Evolutionary conservation across 1,140 invertebrate species (phyloP).

Genomic region (Drosophila gunungcola): DNA sequence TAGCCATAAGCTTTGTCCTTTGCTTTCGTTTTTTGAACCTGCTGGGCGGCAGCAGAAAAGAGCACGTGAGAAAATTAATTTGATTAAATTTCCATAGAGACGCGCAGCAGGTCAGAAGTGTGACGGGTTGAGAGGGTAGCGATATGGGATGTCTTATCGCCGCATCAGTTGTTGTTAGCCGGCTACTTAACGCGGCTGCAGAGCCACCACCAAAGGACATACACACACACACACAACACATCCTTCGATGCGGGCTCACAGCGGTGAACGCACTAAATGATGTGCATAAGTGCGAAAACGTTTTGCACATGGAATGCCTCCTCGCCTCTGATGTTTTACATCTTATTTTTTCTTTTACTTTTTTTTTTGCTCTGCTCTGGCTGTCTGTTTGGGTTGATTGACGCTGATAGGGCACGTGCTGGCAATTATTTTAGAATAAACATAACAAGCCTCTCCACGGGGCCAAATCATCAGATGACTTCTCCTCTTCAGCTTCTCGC

Average conservation of each 20-base stretch:
- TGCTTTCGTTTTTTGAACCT: slow-evolving; percentile 12
- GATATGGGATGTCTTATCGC: slow-evolving; percentile 56
- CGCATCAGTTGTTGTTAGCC: slow-evolving; percentile 43
- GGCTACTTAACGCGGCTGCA: slow-evolving; percentile 57
- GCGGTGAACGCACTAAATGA: slow-evolving; percentile 69
- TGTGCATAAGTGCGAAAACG: slow-evolving; percentile 77
- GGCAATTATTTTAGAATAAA: slow-evolving; percentile 81
- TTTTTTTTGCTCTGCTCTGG: not conserved
- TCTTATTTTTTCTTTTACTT: not conserved
- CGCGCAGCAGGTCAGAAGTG: slow-evolving; percentile 55
- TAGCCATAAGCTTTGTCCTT: slow-evolving; percentile 20
- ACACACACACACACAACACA: not conserved
- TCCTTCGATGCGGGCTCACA: slow-evolving; percentile 56
- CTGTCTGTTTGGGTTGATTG: slow-evolving; percentile 70
- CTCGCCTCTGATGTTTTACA: slow-evolving; percentile 1
- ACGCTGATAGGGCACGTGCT: slow-evolving; percentile 82
- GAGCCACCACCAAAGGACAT: slow-evolving; percentile 30
- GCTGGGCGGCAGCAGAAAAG: slow-evolving; percentile 51
- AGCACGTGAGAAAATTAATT: slow-evolving; percentile 83
- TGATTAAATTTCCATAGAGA: slow-evolving; percentile 82
- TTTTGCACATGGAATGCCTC: slow-evolving; percentile 30
- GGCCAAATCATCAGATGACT: slow-evolving; percentile 64
- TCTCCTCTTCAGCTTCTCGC: slow-evolving; percentile 19
- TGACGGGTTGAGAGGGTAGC: slow-evolving; percentile 10
- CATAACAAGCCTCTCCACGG: slow-evolving; percentile 54